Conservation (phyloP, 2,888 invertebrate genomes). For the Fissipunctia ypsillon region DNA sequence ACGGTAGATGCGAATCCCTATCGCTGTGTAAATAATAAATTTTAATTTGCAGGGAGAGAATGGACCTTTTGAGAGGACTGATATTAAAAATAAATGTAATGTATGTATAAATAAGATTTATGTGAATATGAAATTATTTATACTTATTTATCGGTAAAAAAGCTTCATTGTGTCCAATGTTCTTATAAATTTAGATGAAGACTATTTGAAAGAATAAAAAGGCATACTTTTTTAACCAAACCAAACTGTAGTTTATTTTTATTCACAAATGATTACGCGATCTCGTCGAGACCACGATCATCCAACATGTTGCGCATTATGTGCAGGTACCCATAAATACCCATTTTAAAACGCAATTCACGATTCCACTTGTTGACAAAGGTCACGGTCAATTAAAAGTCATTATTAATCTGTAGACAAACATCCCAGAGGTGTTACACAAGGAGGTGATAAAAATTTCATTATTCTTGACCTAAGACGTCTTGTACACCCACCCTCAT, state of each 20-base stretch:
- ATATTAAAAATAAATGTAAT: conserved; percentile 90
- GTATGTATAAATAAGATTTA: conserved; percentile 91
- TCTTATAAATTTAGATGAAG: conserved; percentile 91
- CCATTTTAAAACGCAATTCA: neutral
- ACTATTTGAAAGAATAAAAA: conserved; percentile 91
- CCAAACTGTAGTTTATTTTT: conserved; percentile 77
- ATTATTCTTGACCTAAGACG: neutral
- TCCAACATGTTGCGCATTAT: no score
- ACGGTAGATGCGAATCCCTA: conserved; percentile 90
- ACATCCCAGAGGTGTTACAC: neutral
- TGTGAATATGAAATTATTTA: conserved; percentile 91
- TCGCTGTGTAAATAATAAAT: conserved; percentile 90
- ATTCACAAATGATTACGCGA: neutral
- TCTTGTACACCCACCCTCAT: no score
- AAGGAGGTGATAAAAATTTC: neutral
- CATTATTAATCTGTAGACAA: neutral
- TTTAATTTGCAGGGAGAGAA: conserved; percentile 91
- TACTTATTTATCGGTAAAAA: conserved; percentile 91
- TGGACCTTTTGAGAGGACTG: conserved; percentile 91
- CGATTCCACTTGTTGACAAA: neutral
- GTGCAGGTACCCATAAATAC: no score
- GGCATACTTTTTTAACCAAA: conserved; percentile 91
- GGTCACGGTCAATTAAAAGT: neutral
- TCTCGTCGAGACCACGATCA: no score
- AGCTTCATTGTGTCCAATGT: conserved; percentile 91